Conservation (phyloP, 2,113 vertebrate species). For the Macheiramphus alcinus region DNA sequence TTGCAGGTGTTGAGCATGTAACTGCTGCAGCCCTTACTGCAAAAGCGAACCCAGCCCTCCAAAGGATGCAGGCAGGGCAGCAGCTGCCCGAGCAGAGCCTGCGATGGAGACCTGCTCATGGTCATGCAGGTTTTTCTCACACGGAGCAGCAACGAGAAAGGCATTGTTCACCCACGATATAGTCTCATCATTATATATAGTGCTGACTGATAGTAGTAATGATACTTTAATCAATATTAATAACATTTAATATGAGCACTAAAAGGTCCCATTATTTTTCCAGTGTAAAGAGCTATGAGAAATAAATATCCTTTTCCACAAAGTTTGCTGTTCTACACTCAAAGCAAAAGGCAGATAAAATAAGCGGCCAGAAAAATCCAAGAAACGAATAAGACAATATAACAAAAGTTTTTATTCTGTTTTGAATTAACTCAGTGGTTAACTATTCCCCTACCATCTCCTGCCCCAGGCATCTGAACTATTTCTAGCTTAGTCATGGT, state of each 20-base stretch:
- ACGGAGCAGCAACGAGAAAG: rapidly evolving
- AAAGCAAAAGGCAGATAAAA: neutral
- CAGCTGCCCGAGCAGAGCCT: rapidly evolving
- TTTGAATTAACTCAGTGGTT: neutral
- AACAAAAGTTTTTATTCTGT: neutral
- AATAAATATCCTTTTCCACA: neutral
- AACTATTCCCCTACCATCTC: neutral
- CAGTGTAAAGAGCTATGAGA: neutral
- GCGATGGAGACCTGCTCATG: rapidly evolving
- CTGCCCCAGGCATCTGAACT: neutral
- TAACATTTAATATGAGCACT: neutral
- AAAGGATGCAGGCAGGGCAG: rapidly evolving
- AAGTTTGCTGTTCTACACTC: neutral
- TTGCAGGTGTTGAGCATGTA: rapidly evolving
- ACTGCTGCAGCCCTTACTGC: neutral
- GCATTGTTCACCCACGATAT: neutral
- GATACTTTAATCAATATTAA: neutral
- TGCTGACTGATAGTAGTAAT: neutral
- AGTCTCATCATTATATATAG: neutral
- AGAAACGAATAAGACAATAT: neutral
- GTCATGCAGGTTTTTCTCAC: neutral
- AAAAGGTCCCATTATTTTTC: neutral
- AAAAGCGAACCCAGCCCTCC: neutral
- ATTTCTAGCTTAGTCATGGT: neutral
- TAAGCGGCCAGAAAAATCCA: neutral